A percentile compares a stretch with the other conserved stretches of the same genome.
Evolutionary conservation across 1,140 invertebrate genomes (phyloP).

Genomic region (Zophobas morio): DNA sequence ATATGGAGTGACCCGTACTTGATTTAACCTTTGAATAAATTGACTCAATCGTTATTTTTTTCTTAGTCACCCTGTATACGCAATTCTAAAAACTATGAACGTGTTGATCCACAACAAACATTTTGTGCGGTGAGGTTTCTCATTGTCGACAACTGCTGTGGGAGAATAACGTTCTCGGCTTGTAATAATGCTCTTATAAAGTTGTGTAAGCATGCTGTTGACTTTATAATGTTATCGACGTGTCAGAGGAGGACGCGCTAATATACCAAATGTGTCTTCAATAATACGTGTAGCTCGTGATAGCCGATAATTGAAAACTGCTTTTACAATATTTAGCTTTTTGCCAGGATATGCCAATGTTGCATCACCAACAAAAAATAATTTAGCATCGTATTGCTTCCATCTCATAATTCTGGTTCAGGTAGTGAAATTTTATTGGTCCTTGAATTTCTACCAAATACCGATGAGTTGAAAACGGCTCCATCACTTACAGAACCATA

Average conservation of each 20-base stretch:
- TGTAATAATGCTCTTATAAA: slow-evolving; percentile 1
- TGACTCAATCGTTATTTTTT: too few relatives aligned
- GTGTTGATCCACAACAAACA: too few relatives aligned
- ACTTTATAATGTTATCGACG: not conserved
- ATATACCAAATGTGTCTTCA: slow-evolving; percentile 13
- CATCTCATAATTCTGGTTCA: not conserved
- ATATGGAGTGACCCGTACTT: too few relatives aligned
- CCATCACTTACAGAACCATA: not conserved
- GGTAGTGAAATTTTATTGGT: not conserved
- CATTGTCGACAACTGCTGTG: too few relatives aligned
- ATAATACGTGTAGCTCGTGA: slow-evolving; percentile 7
- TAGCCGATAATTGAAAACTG: slow-evolving; percentile 16
- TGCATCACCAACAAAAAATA: not conserved
- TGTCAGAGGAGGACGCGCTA: not conserved
- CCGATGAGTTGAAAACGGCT: not conserved
- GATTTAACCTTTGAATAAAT: too few relatives aligned
- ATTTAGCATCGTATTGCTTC: not conserved
- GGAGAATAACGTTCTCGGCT: too few relatives aligned
- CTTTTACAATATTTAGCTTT: slow-evolving; percentile 1
- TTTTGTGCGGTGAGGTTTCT: too few relatives aligned
- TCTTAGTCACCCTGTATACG: too few relatives aligned
- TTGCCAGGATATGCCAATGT: not conserved
- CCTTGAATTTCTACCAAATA: not conserved
- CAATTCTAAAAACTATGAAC: too few relatives aligned
- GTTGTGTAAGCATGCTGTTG: not conserved